Base-by-base conservation (phyloP, 2,113 vertebrate genomes). In the Solea senegalensis region DNA sequence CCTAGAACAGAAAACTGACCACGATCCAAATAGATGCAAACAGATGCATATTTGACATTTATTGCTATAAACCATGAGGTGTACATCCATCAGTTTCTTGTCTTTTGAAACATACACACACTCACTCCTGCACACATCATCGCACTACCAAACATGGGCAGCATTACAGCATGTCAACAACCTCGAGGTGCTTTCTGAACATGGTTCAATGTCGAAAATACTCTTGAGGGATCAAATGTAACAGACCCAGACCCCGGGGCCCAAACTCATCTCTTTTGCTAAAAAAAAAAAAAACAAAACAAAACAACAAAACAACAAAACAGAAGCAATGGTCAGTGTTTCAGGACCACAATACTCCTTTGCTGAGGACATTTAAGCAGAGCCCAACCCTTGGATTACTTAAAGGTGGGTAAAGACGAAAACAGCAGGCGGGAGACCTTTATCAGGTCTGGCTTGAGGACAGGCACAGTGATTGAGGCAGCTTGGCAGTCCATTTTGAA, bases 391-490 rank as follows among this genome's bases (percentile, higher is more conserved):
- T 65, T 74, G 70, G 69, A 80, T 59, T 63, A 53, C 49, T 78
- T 72, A 55, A 74, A 70, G 65, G 64, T 12, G 51, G 65, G 55
- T 52, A 41, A 66, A 72, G 43, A 81, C 69, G 67, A 59, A 21
- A 55, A 71, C 40, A 41, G 44, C 68, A 61, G 40, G 54, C 41
- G 72, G 60, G 44, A 39, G 48, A 82, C 74, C 50, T 69, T 74
- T 72, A 69, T 64, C 4, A 21, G 75, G 76, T 82, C 13, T 12
- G 80, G 74, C 82, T 85, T 40, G 49, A 81, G 85, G 84, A 86
- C 90, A 94, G 93, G 93, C 92, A 93, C 92, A 89, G 87, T 92
- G 91, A 91, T 88, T 83, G 58, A 92, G 91, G 91, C 92, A 92
- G 83, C 86, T 62, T 73, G 85, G 83, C 82, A 86, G 83, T 87